Conservation (phyloP, 2,797 vertebrate species). For the Falco biarmicus region DNA sequence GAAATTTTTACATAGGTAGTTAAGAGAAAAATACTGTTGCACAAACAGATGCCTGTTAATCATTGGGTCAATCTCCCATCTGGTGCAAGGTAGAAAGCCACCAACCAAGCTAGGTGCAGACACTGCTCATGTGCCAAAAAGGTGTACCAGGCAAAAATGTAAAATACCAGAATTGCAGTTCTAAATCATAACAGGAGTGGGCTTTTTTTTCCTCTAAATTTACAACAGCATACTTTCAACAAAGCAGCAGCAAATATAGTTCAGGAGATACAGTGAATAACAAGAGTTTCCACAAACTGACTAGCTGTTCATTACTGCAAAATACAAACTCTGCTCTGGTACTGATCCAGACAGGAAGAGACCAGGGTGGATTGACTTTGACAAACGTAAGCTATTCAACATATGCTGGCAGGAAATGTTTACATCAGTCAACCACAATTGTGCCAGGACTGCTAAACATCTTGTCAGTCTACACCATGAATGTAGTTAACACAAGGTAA, state of each 20-base stretch:
- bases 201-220: not conserved
- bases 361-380: constrained; percentile 47
- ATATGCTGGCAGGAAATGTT: constrained; percentile 57
- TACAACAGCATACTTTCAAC: not conserved
- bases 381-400: constrained; percentile 59
- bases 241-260: not conserved
- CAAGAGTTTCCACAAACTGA: not conserved
- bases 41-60: not conserved
- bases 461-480: constrained; percentile 34
- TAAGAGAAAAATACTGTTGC: not conserved
- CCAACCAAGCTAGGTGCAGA: not conserved
- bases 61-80: not conserved
- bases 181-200: not conserved
- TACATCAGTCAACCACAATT: constrained; percentile 52
- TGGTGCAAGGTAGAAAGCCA: not conserved
- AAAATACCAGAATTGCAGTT: not conserved
- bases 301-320: not conserved
- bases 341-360: constrained; percentile 16
- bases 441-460: constrained; percentile 43
- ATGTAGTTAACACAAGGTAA: constrained; percentile 13
- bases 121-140: not conserved
- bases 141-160: not conserved
- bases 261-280: constrained; percentile 9
- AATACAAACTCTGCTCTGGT: constrained; percentile 8
- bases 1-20: not conserved